Percentiles rank a stretch among this genome's conserved stretches.
These are phyloP conservation scores for Thripadectes ignobilis DNA, from an alignment of 2,797 vertebrate species.

Conservation along the genomic window DNA sequence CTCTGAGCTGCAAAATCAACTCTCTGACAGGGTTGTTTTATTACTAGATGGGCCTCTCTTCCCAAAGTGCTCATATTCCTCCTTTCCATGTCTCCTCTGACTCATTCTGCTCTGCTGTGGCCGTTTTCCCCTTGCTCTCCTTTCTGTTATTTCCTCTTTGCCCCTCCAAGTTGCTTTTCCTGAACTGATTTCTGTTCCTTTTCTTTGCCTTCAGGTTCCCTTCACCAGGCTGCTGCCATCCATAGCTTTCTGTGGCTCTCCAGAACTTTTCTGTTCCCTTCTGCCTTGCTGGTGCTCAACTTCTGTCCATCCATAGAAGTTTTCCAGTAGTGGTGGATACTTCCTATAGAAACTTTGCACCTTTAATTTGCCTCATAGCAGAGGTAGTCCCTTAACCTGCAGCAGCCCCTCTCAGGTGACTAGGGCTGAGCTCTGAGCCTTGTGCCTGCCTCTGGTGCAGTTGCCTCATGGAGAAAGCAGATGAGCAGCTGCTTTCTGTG, in stretches of 20 bases:
- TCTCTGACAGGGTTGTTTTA: not conserved
- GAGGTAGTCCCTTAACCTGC: not conserved
- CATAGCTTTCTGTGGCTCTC: not conserved
- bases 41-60: not conserved
- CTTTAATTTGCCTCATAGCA: rapidly evolving
- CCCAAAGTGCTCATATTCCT: not conserved
- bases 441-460: not conserved
- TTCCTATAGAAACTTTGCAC: not conserved
- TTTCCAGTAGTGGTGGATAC: not conserved
- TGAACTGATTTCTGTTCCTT: not conserved
- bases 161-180: not conserved
- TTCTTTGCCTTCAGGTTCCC: not conserved
- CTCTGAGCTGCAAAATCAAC: not conserved
- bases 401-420: not conserved
- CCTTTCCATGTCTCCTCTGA: not conserved
- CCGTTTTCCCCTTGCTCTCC: not conserved
- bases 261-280: not conserved
- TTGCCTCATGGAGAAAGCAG: not conserved
- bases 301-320: not conserved
- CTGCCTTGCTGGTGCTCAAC: not conserved
- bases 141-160: not conserved
- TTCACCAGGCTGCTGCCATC: not conserved
- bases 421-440: not conserved
- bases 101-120: not conserved
- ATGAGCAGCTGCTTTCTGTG: not conserved